Evolutionary conservation across 2,888 invertebrate species (phyloP), one percentile per base, ranked within the genome.

Genomic region (Ptilodon capucinus): DNA sequence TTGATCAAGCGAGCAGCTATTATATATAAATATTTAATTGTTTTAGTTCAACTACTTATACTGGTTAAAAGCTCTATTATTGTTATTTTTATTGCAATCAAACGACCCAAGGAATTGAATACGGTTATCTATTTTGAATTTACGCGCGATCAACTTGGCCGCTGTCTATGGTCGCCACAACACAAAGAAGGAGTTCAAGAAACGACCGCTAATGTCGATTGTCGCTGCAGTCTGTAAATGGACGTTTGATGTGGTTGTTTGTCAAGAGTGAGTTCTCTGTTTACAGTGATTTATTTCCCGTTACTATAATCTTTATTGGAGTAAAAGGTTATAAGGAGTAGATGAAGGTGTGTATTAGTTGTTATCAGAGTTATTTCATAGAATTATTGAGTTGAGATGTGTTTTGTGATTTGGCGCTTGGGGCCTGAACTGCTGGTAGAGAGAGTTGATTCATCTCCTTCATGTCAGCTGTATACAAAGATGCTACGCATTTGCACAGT

Each of bases 251-350:
- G 90, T 90, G 84, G 92, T 72, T 92, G 92, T 92, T 92, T 93
- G 92, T 92, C 92, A 92, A 92, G 92, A 88, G 92, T 92, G 92
- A 92, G 86, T 90, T 89, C 87, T 92, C 92, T 93, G 93, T 93
- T 93, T 93, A 93, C 92, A 92, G 92, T 92, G 90, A 84, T 79
- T 84, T 82, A 81, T 75, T 82, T 74, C 79, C 71, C 74, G 75
- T 79, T 81, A 79, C 69, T 84, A 81, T 86, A 87, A 84, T 89
- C 87, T 80, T 80, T 79, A 76, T 86, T 79, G 76, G 81, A 86
- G 89, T 84, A 73, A 73, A 85, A 79, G 76, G 79, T 84, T 85
- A 80, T 81, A 78, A 92, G 92, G 92, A 92, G 93, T 93, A 93
- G 93, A 93, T 93, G 93, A 93, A 93, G 93, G 93, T 93, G 85